Percentiles rank a stretch among this genome's conserved stretches.
Conservation (phyloP, 2,113 vertebrate species). For the Pachyramphus minor region DNA sequence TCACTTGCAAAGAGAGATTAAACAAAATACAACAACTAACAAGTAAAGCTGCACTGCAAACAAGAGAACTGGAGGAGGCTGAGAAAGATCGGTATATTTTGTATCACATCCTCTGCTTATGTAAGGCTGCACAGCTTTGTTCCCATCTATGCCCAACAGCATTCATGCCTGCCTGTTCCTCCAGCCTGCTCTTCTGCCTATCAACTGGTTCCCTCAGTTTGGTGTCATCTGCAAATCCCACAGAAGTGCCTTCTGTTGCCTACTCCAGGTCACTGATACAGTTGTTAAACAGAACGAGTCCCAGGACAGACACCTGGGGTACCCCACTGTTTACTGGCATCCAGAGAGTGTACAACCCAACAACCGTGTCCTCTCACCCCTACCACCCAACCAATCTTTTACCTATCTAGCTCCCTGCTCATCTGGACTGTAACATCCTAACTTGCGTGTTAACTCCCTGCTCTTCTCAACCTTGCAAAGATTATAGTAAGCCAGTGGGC, state of each 20-base stretch:
- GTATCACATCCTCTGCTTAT: background rate
- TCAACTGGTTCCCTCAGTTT: accelerated
- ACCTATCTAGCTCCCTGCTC: background rate
- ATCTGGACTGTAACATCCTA: background rate
- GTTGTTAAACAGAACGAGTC: background rate
- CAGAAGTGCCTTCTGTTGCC: background rate
- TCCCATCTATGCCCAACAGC: background rate
- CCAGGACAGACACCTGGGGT: background rate
- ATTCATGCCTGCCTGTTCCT: background rate
- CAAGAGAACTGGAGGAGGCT: background rate
- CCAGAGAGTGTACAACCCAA: background rate
- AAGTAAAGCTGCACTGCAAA: background rate
- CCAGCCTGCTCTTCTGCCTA: background rate
- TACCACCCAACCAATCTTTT: background rate
- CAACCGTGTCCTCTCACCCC: background rate
- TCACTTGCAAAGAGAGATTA: slow-evolving; percentile 19
- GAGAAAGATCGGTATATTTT: background rate
- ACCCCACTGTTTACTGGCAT: background rate
- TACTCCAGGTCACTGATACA: background rate
- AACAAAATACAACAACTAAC: background rate
- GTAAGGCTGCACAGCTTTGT: background rate
- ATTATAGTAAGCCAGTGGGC: background rate
- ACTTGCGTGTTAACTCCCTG: background rate
- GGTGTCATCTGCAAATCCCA: background rate
- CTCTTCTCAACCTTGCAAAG: background rate